These are phyloP conservation scores for Eupithecia pulchellata DNA, from an alignment of 2,888 invertebrate genomes.

Conservation along the genomic window DNA sequence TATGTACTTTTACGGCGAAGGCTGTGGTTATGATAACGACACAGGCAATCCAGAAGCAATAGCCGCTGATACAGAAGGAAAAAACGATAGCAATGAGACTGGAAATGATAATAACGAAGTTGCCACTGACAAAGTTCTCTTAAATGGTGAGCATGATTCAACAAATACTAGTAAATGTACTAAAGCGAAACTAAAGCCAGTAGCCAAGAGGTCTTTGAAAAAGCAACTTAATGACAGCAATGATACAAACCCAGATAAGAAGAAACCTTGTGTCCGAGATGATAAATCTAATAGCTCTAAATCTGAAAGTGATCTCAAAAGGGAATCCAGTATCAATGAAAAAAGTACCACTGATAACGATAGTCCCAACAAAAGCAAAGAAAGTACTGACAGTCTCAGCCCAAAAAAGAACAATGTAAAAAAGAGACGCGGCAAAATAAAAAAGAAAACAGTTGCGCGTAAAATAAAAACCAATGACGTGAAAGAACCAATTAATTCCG, in stretches of 20 bases:
- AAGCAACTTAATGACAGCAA: constrained; percentile 72
- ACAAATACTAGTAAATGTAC: constrained; percentile 65
- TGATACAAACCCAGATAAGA: constrained; percentile 72
- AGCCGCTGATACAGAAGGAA: constrained; percentile 44
- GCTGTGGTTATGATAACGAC: constrained; percentile 89
- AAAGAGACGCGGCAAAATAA: constrained; percentile 70
- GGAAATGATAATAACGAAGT: constrained; percentile 69
- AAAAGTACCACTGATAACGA: constrained; percentile 67
- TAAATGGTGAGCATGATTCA: constrained; percentile 74
- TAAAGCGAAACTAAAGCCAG: constrained; percentile 69
- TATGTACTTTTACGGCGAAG: constrained; percentile 89
- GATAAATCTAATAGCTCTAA: constrained; percentile 69
- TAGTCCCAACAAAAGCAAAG: constrained; percentile 62
- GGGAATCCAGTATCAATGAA: constrained; percentile 65
- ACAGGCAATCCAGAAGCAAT: constrained; percentile 88
- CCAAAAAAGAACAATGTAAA: constrained; percentile 67
- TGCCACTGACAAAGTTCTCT: constrained; percentile 69
- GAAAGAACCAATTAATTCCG: constrained; percentile 64
- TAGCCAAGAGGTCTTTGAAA: constrained; percentile 72
- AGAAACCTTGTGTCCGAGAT: constrained; percentile 76
- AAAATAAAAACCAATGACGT: constrained; percentile 63
- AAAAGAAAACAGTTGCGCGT: constrained; percentile 65
- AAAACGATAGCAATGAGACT: constrained; percentile 59
- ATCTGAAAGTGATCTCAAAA: constrained; percentile 62
- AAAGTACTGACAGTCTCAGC: constrained; percentile 61